A percentile compares a stretch with the other conserved stretches of the same genome.
phyloP scores from a whole-genome alignment of 2,113 vertebrate species.

The Oncorhynchus gorbuscha region DNA sequence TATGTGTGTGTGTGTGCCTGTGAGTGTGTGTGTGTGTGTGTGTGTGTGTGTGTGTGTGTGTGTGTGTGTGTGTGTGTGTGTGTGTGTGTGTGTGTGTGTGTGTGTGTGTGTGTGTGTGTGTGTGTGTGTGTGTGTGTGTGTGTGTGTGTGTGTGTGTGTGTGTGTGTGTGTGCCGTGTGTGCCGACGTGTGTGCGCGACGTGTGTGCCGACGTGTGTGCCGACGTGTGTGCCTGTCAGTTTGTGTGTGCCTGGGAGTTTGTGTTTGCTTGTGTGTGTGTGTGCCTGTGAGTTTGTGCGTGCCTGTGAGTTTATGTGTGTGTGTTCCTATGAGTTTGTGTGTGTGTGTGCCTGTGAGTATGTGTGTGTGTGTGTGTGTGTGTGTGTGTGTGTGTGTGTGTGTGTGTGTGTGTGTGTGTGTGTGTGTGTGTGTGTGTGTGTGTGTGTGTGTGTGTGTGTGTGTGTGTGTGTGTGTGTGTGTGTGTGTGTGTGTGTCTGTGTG shows the following conservation, averaged over 20 bases:
- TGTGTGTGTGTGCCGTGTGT: constrained; percentile 42
- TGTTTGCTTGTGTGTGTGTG: constrained; percentile 25
- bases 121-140: constrained; percentile 21
- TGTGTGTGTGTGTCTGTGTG: background rate
- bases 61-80: too few relatives aligned
- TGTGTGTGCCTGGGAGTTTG: background rate
- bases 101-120: constrained; percentile 1
- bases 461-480: constrained; percentile 21
- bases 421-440: background rate
- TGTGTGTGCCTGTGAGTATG: constrained; percentile 5
- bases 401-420: too few relatives aligned
- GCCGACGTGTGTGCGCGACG: too few relatives aligned
- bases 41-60: too few relatives aligned
- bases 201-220: too few relatives aligned
- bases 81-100: background rate
- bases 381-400: too few relatives aligned
- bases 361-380: background rate
- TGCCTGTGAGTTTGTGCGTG: too few relatives aligned
- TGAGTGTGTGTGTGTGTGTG: background rate
- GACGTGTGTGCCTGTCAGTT: constrained; percentile 30
- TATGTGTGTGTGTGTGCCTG: background rate
- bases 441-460: constrained; percentile 1
- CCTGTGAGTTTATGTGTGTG: constrained; percentile 9
- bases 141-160: background rate
- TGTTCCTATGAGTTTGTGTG: too few relatives aligned